Evolutionary conservation across 2,113 vertebrate species (phyloP), one percentile per base, ranked within the genome.

Genomic region (Ursus arctos): DNA sequence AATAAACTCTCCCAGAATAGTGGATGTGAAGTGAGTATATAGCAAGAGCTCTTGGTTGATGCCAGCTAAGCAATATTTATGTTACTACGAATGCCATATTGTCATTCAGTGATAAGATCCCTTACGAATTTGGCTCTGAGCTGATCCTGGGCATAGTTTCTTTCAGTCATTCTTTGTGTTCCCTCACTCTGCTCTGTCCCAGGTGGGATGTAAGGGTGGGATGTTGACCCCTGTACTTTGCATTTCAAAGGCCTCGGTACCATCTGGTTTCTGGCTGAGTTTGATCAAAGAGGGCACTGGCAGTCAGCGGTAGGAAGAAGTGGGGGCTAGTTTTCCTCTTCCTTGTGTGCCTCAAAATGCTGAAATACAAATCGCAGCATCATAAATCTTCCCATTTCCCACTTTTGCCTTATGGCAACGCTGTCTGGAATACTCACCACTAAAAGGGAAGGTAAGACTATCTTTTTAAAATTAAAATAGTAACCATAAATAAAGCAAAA

Each of bases 401-500:
- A 82, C 2, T 40, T n/a, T 10, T 93, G 47, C 31, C 26, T 57
- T 61, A 87, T 43, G 49, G 57, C n/a, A 69, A 33, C 40, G 18
- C 7, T 92, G 28, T 88, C 69, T 88, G 36, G 18, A 84, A 77
- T 26, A 88, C 15, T 80, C 15, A 88, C 9, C 71, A 49, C 21
- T 63, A 74, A 22, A 61, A 85, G 12, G 55, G 22, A 74, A 88
- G 22, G 10, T 57, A 83, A 59, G 36, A 51, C 2, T 74, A 65
- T 47, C 31, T 80, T 67, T 40, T 49, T 28, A 69, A 94, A 69
- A 8, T 86, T 22, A 82, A 74, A 49, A 79, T 88, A 83, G 61
- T 63, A 40, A 65, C n/a, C 80, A 77, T 47, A 85, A 80, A 84
- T 53, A 9, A 95, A 74, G 36, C 14, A 63, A 87, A 43, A 69